Evolutionary conservation across 2,797 vertebrate genomes (phyloP).

Genomic region (Pogoniulus pusillus): DNA sequence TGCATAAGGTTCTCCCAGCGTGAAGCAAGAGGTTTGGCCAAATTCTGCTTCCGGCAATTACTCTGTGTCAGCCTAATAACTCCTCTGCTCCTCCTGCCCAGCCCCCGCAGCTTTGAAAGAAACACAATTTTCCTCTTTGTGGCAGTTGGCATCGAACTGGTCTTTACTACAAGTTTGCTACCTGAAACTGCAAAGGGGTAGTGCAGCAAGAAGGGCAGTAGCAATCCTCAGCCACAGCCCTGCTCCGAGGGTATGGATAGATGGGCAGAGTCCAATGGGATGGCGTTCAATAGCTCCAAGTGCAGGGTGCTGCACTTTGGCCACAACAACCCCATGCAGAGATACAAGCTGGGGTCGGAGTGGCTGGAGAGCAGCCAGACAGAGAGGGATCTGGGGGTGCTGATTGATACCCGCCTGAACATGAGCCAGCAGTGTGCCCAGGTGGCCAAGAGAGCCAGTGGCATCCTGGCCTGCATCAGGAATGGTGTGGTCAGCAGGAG

Average conservation of each 20-base stretch:
- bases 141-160: neutral
- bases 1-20: slow-evolving; percentile 49
- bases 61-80: slow-evolving; percentile 47
- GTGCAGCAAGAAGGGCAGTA: neutral
- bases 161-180: slow-evolving; percentile 35
- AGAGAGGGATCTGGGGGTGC: too few species aligned
- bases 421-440: too few species aligned
- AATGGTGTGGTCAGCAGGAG: too few species aligned
- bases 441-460: too few species aligned
- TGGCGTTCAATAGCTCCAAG: too few species aligned
- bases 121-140: slow-evolving; percentile 13
- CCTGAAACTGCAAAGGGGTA: slow-evolving; percentile 21
- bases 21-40: slow-evolving; percentile 31
- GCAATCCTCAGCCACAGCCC: neutral
- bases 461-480: too few species aligned
- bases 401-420: too few species aligned
- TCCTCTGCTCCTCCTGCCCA: slow-evolving; percentile 36
- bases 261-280: too few species aligned
- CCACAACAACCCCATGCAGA: too few species aligned
- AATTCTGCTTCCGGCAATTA: slow-evolving; percentile 55
- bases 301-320: too few species aligned
- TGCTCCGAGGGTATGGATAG: fast-evolving
- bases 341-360: too few species aligned
- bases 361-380: too few species aligned
- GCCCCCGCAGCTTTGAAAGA: slow-evolving; percentile 30